Conservation (phyloP, 2,113 vertebrate genomes). For the Silurus asotus region DNA sequence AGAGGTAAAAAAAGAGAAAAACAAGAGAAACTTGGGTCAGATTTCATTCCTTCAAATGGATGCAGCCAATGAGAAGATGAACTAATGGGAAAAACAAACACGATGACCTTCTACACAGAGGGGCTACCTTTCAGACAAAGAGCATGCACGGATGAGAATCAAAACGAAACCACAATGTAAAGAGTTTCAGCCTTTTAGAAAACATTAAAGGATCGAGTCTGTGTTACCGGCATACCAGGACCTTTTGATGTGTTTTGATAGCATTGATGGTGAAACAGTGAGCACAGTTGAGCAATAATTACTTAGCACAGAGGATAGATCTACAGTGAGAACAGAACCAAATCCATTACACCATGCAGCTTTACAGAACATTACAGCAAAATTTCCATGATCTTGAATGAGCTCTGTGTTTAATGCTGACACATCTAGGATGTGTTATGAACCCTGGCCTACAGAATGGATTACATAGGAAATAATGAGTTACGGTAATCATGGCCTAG, state of each 20-base stretch:
- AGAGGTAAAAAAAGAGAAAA: conserved; percentile 38
- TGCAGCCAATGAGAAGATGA: conserved; percentile 29
- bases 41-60: conserved; percentile 45
- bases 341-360: conserved; percentile 29
- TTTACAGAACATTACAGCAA: conserved; percentile 20
- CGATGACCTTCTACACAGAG: conserved; percentile 6
- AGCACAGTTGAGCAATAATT: not conserved
- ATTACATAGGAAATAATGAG: not conserved
- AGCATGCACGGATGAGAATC: not conserved
- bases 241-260: conserved; percentile 20
- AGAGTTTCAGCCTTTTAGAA: conserved; percentile 1
- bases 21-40: conserved; percentile 63
- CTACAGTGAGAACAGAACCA: conserved; percentile 10
- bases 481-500: not conserved
- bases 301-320: not conserved
- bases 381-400: conserved; percentile 31
- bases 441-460: not conserved
- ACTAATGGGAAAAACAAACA: conserved; percentile 45
- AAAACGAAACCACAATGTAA: conserved; percentile 23
- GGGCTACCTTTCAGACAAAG: not conserved
- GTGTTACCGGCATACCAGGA: not conserved
- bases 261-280: not conserved
- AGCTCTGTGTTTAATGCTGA: conserved; percentile 20
- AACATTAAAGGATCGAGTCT: not conserved
- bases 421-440: not conserved